phyloP scores from a whole-genome alignment of 2,113 vertebrate species.

The Sterrhoptilus dennistouni region DNA sequence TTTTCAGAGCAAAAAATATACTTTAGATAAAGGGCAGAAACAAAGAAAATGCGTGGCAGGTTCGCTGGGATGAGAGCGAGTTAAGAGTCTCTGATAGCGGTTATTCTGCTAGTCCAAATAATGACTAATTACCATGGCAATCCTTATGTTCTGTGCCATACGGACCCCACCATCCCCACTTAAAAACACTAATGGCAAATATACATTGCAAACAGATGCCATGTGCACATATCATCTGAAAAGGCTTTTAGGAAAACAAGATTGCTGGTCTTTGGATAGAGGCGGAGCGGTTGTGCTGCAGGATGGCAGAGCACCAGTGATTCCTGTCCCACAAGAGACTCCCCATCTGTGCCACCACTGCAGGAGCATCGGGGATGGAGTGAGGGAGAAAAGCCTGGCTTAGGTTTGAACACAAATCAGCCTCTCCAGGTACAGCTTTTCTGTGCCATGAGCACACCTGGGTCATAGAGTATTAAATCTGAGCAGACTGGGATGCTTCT shows the following conservation, averaged over 20 bases:
- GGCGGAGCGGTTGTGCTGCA: not conserved
- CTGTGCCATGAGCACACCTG: not conserved
- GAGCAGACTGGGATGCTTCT: not conserved
- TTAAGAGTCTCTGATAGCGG: constrained; percentile 41
- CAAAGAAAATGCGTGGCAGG: not conserved
- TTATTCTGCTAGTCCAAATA: constrained; percentile 67
- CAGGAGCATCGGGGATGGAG: not conserved
- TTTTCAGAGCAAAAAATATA: constrained; percentile 39
- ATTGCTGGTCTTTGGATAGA: not conserved
- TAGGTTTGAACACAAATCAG: not conserved
- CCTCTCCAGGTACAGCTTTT: not conserved
- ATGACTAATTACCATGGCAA: constrained; percentile 59
- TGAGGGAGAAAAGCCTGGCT: not conserved
- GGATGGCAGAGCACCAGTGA: constrained; percentile 35
- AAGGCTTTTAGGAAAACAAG: constrained; percentile 52
- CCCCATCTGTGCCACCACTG: constrained; percentile 38
- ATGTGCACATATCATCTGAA: constrained; percentile 49
- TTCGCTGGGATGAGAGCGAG: constrained; percentile 8
- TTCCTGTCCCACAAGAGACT: not conserved
- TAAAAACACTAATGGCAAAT: constrained; percentile 62
- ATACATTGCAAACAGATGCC: constrained; percentile 66
- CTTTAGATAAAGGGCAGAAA: not conserved
- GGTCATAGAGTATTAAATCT: not conserved
- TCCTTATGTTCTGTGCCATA: constrained; percentile 67
- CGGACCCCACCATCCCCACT: constrained; percentile 39